Base-by-base conservation (phyloP, 2,797 vertebrate genomes). In the Onychomys leucogaster region DNA sequence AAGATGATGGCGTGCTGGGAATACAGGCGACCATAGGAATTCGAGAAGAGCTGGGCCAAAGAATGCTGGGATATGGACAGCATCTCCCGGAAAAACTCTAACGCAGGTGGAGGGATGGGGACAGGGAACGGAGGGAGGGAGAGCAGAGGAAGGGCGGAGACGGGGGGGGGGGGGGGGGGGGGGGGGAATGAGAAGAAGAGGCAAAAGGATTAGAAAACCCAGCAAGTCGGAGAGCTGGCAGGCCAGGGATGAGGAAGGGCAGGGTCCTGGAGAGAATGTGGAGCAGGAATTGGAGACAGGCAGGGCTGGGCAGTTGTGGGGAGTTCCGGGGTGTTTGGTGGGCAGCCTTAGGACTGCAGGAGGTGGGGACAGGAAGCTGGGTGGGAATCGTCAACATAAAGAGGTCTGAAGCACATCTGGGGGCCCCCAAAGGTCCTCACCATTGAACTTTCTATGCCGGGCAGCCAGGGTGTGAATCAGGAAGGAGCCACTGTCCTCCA, bases 21-120 rank as follows among this genome's bases (percentile, higher is more conserved):
- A 97, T 99, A 99, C 83, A 99, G 98, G 46, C 98, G 99, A 73
- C 99, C 99, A 4, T 99, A 99, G 76, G 99, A 99, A 96, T 99
- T 99, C 41, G 99, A 99, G 96, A 99, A 99, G 99, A 99, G 99
- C 98, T 99, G 98, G 97, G 99, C 99, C 98, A 99, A 99, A 6
- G 99, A 99, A 98, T 99, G 99, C 98, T 99, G 99, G 0, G 99
- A 99, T 82, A 99, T 95, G 52, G 99, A 99, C 85, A 99, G 99
- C 69, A 99, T 98, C 98, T 99, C 99, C 92, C 98, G 98, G 98
- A 99, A 99, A 97, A 99, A 99, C 95, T 99, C 99, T 98, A 59
- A 75, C 63, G 94, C 71, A 94, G 85, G 90, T 76, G 86, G 78
- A 73, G 92, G 87, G 95, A 94, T 10, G 61, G 80, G 67, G 27